These are phyloP conservation scores for Astreopora myriophthalma DNA, from an alignment of 64 coral and sea anemone species.

Conservation along the genomic window DNA sequence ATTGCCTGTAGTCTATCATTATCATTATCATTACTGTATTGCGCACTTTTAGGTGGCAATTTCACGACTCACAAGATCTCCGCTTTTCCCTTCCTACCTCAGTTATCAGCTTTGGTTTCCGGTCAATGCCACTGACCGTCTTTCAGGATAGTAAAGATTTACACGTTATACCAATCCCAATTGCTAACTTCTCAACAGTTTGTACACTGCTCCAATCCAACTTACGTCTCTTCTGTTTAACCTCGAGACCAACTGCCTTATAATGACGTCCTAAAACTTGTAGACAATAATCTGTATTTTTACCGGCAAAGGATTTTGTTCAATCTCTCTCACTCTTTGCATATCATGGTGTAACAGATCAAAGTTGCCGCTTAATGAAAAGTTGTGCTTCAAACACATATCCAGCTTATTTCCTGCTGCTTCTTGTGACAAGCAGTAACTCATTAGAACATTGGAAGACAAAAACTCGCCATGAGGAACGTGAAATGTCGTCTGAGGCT, in stretches of 20 bases:
- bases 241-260: constrained; percentile 1
- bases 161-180: too few relatives aligned
- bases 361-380: not conserved
- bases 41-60: too few relatives aligned
- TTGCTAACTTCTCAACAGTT: not conserved
- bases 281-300: constrained; percentile 1
- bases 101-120: too few relatives aligned
- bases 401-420: not conserved
- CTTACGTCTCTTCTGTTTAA: not conserved
- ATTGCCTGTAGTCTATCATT: too few relatives aligned
- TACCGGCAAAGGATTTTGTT: not conserved
- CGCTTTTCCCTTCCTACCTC: too few relatives aligned
- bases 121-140: too few relatives aligned
- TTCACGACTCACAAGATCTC: too few relatives aligned
- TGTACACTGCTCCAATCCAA: constrained; percentile 12
- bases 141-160: too few relatives aligned
- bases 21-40: too few relatives aligned
- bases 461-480: not conserved
- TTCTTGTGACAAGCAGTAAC: constrained; percentile 8
- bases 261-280: constrained; percentile 26
- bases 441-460: not conserved
- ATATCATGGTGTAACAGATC: constrained; percentile 43
- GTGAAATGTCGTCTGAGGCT: constrained; percentile 63
- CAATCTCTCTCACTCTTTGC: not conserved
- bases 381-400: not conserved